Percentiles rank a stretch among this genome's conserved stretches.
Evolutionary conservation across 2,113 vertebrate genomes (phyloP).

Genomic region (Oreochromis aureus): DNA sequence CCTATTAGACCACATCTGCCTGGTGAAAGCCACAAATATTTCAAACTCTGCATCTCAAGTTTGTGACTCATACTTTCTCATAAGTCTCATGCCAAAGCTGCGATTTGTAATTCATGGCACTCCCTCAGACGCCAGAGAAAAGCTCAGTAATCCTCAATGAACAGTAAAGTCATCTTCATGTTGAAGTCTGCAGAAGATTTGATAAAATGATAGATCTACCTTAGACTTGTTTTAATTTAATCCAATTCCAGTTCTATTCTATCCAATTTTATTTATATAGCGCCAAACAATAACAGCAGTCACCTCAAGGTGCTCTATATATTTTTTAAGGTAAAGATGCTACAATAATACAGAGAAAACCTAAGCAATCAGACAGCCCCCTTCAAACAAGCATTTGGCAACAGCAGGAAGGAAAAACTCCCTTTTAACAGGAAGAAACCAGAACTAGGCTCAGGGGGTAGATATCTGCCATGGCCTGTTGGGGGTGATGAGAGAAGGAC

Average conservation of each 20-base stretch:
- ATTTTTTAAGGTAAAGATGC: too few relatives aligned
- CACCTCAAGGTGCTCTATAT: background rate
- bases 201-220: background rate
- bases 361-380: background rate
- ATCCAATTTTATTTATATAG: background rate
- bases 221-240: background rate
- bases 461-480: background rate
- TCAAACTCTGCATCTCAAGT: background rate
- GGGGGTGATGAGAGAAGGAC: background rate
- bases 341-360: background rate
- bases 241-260: background rate
- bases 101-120: background rate
- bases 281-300: background rate
- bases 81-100: background rate
- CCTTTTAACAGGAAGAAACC: background rate
- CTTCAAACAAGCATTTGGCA: rapidly evolving
- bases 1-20: background rate
- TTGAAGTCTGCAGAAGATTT: background rate
- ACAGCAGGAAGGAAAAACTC: background rate
- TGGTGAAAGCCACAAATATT: background rate
- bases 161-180: background rate
- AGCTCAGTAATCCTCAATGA: background rate
- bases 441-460: background rate
- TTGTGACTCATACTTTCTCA: background rate
- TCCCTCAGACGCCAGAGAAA: background rate